Conservation (phyloP, 2,888 invertebrate species). For the Philereme vetulata region DNA sequence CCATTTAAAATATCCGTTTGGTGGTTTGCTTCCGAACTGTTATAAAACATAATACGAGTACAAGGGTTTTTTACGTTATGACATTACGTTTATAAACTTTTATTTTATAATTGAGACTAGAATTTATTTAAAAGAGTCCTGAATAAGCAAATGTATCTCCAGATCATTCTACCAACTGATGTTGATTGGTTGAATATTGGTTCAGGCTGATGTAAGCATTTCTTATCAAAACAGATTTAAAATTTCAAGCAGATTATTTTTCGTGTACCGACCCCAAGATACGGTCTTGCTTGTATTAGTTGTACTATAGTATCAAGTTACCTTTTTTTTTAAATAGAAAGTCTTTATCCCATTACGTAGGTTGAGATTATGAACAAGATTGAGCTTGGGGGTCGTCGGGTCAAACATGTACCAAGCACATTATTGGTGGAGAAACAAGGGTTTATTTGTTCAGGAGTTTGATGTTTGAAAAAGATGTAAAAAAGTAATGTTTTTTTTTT, state of each 20-base stretch:
- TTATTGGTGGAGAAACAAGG: constrained; percentile 62
- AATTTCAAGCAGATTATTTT: neutral
- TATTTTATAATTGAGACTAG: too few relatives aligned
- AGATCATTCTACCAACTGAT: too few relatives aligned
- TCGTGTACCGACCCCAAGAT: neutral
- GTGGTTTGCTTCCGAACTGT: constrained; percentile 52
- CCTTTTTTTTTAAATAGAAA: constrained; percentile 67
- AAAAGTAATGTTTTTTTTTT: neutral
- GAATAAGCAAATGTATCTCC: too few relatives aligned
- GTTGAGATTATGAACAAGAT: constrained; percentile 78
- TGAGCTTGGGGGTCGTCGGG: constrained; percentile 58
- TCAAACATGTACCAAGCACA: constrained; percentile 71
- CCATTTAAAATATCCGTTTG: constrained; percentile 70
- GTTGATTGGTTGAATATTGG: too few relatives aligned
- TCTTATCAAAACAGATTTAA: neutral
- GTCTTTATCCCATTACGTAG: constrained; percentile 77
- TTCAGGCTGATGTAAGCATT: too few relatives aligned
- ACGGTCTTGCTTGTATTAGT: neutral
- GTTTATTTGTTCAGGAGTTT: constrained; percentile 27
- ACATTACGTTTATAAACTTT: too few relatives aligned
- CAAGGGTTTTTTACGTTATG: neutral
- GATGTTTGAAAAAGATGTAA: neutral
- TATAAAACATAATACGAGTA: constrained; percentile 30
- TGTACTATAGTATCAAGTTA: neutral
- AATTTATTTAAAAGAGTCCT: too few relatives aligned